These are phyloP conservation scores for Orchestes rusci DNA, from an alignment of 2,888 invertebrate genomes.

Conservation along the genomic window DNA sequence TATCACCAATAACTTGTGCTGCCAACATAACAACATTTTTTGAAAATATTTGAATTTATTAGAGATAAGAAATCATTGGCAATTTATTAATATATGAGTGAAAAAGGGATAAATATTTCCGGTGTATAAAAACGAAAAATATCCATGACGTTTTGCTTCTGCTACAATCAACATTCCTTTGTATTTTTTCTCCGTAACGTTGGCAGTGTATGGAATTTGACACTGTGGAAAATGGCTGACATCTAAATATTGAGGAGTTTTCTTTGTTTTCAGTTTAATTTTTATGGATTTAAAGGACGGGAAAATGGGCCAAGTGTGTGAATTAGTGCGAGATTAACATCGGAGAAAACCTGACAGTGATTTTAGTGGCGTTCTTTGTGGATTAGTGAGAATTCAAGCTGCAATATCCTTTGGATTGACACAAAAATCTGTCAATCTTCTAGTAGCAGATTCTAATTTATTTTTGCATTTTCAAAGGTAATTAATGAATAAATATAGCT, in stretches of 20 bases:
- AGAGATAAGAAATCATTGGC: too few relatives aligned
- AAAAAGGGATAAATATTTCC: too few relatives aligned
- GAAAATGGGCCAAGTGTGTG: too few relatives aligned
- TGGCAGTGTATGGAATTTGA: conserved; percentile 41
- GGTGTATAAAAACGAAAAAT: too few relatives aligned
- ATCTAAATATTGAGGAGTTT: conserved; percentile 42
- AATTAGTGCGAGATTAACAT: conserved; percentile 10
- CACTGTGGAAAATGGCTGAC: conserved; percentile 45
- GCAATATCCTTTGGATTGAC: conserved; percentile 15
- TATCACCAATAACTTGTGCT: too few relatives aligned
- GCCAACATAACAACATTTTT: too few relatives aligned
- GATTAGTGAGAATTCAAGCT: too few relatives aligned
- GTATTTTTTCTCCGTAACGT: conserved; percentile 9
- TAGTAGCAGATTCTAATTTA: conserved; percentile 35
- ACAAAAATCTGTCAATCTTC: conserved; percentile 39
- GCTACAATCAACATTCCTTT: too few relatives aligned
- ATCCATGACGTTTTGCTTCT: too few relatives aligned
- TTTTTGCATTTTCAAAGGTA: conserved; percentile 38
- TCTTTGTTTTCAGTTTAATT: conserved; percentile 45
- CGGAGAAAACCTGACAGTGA: conserved; percentile 9
- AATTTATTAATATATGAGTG: too few relatives aligned
- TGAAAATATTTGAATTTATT: too few relatives aligned
- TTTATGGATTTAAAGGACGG: conserved; percentile 39
- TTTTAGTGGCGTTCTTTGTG: conserved; percentile 19
- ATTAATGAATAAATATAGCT: conserved; percentile 30